Conservation (phyloP, 2,888 invertebrate species). For the Aleiodes alternator region DNA sequence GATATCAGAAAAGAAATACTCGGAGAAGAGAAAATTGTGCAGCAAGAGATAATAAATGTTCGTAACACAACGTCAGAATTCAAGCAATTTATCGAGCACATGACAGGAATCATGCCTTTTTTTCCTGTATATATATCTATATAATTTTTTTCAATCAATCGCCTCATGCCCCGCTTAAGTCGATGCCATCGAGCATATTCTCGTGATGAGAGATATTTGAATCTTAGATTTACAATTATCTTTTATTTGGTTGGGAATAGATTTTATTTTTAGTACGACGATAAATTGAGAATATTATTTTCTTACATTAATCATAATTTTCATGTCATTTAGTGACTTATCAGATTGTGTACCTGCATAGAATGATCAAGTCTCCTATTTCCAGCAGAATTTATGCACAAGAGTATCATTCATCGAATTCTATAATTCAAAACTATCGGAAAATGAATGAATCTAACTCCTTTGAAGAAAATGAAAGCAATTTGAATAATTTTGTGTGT, state of each 20-base stretch:
- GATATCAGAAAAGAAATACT: constrained; percentile 31
- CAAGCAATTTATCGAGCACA: constrained; percentile 23
- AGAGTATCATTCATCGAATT: too few relatives aligned
- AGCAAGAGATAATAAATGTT: constrained; percentile 29
- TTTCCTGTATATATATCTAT: background rate
- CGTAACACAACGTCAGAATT: constrained; percentile 1
- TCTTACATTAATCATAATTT: background rate
- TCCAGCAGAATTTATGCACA: too few relatives aligned
- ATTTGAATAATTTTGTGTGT: constrained; percentile 34
- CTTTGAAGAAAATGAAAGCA: constrained; percentile 34
- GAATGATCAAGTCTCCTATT: too few relatives aligned
- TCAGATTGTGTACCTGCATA: too few relatives aligned
- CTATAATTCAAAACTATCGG: background rate
- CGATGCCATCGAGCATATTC: too few relatives aligned
- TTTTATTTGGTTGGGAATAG: background rate
- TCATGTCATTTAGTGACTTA: too few relatives aligned
- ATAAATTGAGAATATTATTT: too few relatives aligned
- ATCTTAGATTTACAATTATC: too few relatives aligned
- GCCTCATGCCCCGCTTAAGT: background rate
- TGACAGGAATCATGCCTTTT: constrained; percentile 7
- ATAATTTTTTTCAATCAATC: constrained; percentile 23
- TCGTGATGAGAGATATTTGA: background rate
- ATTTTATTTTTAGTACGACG: too few relatives aligned
- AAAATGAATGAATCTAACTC: too few relatives aligned
- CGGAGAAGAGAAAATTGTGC: background rate